phyloP scores from a whole-genome alignment of 1,140 invertebrate genomes.

The Trichogramma pretiosum region DNA sequence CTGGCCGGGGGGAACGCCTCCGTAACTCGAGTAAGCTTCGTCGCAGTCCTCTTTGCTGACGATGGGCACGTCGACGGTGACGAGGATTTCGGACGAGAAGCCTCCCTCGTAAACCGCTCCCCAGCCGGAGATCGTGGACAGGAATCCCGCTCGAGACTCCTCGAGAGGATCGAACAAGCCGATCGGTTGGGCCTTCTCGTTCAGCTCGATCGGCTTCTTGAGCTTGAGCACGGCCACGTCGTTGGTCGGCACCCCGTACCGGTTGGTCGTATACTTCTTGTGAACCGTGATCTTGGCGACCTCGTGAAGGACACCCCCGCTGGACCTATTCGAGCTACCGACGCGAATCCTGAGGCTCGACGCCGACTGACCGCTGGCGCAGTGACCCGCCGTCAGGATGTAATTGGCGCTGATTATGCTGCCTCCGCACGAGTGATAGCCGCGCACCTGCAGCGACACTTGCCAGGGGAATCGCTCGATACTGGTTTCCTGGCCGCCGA shows the following conservation, averaged over 20 bases:
- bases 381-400: background rate
- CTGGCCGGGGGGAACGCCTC: constrained; percentile 54
- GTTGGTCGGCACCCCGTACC: constrained; percentile 18
- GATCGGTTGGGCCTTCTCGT: constrained; percentile 20
- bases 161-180: constrained; percentile 21
- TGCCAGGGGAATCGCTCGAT: constrained; percentile 52
- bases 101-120: constrained; percentile 26
- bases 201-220: constrained; percentile 14
- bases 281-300: constrained; percentile 20
- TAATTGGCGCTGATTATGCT: background rate
- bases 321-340: constrained; percentile 13
- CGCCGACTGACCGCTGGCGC: no score
- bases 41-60: constrained; percentile 31
- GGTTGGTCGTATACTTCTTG: constrained; percentile 9
- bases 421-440: constrained; percentile 54
- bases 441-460: constrained; percentile 44
- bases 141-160: constrained; percentile 20
- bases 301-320: constrained; percentile 15
- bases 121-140: constrained; percentile 35
- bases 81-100: constrained; percentile 17
- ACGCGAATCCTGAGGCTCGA: constrained; percentile 10
- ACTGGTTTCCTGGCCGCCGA: background rate
- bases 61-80: constrained; percentile 36
- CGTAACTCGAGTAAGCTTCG: constrained; percentile 27
- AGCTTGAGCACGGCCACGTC: constrained; percentile 25